phyloP scores from a whole-genome alignment of 2,888 invertebrate genomes.

The Erebia epiphron region DNA sequence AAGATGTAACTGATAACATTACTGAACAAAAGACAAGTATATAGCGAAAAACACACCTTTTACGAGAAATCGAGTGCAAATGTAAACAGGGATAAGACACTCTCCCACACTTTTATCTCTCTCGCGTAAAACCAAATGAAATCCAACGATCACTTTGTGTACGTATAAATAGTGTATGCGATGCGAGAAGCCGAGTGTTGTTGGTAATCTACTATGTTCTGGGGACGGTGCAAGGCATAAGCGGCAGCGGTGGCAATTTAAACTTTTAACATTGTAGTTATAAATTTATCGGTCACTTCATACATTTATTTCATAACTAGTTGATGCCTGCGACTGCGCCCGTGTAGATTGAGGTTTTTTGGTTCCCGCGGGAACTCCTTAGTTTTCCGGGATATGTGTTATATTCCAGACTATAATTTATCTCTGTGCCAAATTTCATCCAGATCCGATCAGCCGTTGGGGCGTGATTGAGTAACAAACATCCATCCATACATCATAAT shows the following conservation, averaged over 20 bases:
- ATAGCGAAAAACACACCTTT: constrained; percentile 3
- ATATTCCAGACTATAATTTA: too few species aligned
- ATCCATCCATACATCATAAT: too few species aligned
- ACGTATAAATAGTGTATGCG: constrained; percentile 43
- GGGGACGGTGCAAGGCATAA: constrained; percentile 15
- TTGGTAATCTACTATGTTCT: constrained; percentile 46
- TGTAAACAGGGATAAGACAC: constrained; percentile 6
- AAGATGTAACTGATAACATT: too few species aligned
- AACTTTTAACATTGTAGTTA: neutral
- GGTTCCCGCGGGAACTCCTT: too few species aligned
- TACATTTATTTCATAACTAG: too few species aligned
- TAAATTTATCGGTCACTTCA: too few species aligned
- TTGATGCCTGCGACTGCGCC: too few species aligned
- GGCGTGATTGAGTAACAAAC: too few species aligned
- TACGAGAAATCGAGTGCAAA: neutral
- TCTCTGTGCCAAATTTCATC: too few species aligned
- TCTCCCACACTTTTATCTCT: constrained; percentile 20
- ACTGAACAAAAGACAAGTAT: neutral
- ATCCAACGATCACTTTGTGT: constrained; percentile 74
- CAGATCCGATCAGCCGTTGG: too few species aligned
- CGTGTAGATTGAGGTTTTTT: too few species aligned
- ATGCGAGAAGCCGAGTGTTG: constrained; percentile 44
- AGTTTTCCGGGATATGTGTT: too few species aligned
- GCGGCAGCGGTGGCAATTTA: constrained; percentile 9
- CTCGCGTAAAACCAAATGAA: constrained; percentile 56